A percentile compares a stretch with the other conserved stretches of the same genome.
These are phyloP conservation scores for Ceramica pisi DNA, from an alignment of 2,888 invertebrate species.

Conservation along the genomic window DNA sequence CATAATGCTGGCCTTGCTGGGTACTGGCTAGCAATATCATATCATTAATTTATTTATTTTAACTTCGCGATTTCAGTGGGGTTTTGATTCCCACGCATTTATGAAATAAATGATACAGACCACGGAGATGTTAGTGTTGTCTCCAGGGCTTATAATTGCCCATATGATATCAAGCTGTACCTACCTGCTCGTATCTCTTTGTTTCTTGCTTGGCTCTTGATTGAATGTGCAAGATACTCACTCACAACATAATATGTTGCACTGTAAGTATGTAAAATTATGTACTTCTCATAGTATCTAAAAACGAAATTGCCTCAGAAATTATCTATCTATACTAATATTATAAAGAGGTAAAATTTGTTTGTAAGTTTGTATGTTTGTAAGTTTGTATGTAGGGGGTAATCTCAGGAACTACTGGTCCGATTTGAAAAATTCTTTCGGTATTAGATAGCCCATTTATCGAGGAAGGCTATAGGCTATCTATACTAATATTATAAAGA, in stretches of 20 bases:
- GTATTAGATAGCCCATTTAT: no score
- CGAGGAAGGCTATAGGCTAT: no score
- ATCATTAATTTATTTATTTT: slow-evolving; percentile 19
- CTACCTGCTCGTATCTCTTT: neutral
- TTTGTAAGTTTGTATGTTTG: no score
- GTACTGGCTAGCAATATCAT: neutral
- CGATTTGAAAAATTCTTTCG: no score
- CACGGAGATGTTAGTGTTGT: neutral
- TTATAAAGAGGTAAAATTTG: no score
- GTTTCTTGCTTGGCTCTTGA: neutral
- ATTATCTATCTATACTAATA: no score
- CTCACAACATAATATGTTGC: no score
- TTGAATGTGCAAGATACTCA: neutral
- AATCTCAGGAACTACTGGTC: no score
- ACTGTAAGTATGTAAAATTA: no score
- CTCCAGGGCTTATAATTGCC: neutral
- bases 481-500: no score
- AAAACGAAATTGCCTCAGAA: neutral
- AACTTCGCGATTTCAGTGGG: neutral
- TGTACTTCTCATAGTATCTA: neutral
- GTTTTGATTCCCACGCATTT: neutral
- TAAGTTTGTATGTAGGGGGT: no score
- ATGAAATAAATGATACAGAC: neutral
- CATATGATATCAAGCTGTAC: neutral
- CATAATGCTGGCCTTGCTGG: slow-evolving; percentile 25